These are phyloP conservation scores for Drosophila tanythrix DNA, from an alignment of 2,888 invertebrate species.

Conservation along the genomic window DNA sequence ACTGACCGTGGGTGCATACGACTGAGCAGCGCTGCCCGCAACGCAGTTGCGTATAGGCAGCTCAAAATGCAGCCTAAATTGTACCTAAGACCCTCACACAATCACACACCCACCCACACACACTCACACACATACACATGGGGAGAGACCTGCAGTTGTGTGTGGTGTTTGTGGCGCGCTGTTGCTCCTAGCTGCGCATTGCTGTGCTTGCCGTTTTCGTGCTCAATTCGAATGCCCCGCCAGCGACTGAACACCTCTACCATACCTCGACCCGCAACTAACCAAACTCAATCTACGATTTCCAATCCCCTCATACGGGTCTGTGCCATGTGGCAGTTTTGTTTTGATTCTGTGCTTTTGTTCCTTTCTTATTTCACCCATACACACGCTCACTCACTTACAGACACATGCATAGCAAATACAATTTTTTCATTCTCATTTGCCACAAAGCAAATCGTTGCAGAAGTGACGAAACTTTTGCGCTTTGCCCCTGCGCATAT, in stretches of 20 bases:
- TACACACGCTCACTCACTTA: conserved; percentile 17
- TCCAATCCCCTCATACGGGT: conserved; percentile 15
- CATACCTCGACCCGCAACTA: background rate
- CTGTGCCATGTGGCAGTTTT: conserved; percentile 68
- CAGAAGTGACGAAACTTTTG: conserved; percentile 49
- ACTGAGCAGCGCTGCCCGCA: conserved; percentile 26
- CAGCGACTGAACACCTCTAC: conserved; percentile 15
- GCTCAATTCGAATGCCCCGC: conserved; percentile 64
- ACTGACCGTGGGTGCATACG: conserved; percentile 5
- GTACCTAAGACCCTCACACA: conserved; percentile 44
- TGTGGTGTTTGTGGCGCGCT: conserved; percentile 63
- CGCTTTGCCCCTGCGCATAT: conserved; percentile 60
- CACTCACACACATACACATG: conserved; percentile 13
- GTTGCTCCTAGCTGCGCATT: conserved; percentile 47
- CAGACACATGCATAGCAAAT: conserved; percentile 47
- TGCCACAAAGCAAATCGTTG: conserved; percentile 38
- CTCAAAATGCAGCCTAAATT: conserved; percentile 59
- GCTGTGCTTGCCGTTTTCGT: conserved; percentile 52
- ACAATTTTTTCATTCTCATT: conserved; percentile 80
- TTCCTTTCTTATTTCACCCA: conserved; percentile 30
- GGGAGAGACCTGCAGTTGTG: background rate
- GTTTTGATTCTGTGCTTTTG: conserved; percentile 70
- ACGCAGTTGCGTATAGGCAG: conserved; percentile 39
- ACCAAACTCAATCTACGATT: conserved; percentile 12
- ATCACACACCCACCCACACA: conserved; percentile 13